Base-by-base conservation (phyloP, 2,797 vertebrate species). In the Brachyrhaphis roseni region DNA sequence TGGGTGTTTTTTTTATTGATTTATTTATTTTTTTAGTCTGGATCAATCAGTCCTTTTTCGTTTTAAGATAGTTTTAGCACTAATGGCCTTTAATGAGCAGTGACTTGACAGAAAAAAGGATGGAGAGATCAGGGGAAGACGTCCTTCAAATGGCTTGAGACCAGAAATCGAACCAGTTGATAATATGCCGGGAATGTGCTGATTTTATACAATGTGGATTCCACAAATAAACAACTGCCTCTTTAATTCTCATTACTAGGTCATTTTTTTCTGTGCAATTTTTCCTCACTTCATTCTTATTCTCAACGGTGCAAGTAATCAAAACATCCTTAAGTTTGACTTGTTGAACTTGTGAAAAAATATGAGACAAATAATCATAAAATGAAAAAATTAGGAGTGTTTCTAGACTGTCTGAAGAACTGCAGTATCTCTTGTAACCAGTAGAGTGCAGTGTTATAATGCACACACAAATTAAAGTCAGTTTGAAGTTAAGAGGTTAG, bases 391-490 rank as follows among this genome's bases (percentile, higher is more conserved):
- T 41, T 0, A 45, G 4, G 1, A 62, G 34, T 43, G 36, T 26
- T 11, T 45, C 39, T 0, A 31, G 75, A 79, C 26, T 71, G 11
- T 31, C 51, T 77, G 18, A 53, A 20, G 23, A 46, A 34, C 0
- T 87, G 88, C 34, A 79, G 26, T 84, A 41, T 72, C 4, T 74
- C 1, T 71, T 75, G 43, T 26, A 55, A 73, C 87, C 90, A 92
- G 76, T 55, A 82, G 91, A 84, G 91, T 1, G 87, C 91, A 90
- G 79, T 83, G 72, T 85, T 13, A 57, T 53, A 7, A 75, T 11
- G n/a, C 53, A 43, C 12, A 16, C 1, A 11, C 36, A 77, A 28
- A 39, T 18, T 43, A 5, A n/a, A 4, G 36, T 51, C 43, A 1
- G 26, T 72, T 55, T 51, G n/a, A 75, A n/a, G 8, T 39, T 53